Evolutionary conservation across 2,113 vertebrate genomes (phyloP), one percentile per base, ranked within the genome.

Genomic region (Marmota flaviventris): DNA sequence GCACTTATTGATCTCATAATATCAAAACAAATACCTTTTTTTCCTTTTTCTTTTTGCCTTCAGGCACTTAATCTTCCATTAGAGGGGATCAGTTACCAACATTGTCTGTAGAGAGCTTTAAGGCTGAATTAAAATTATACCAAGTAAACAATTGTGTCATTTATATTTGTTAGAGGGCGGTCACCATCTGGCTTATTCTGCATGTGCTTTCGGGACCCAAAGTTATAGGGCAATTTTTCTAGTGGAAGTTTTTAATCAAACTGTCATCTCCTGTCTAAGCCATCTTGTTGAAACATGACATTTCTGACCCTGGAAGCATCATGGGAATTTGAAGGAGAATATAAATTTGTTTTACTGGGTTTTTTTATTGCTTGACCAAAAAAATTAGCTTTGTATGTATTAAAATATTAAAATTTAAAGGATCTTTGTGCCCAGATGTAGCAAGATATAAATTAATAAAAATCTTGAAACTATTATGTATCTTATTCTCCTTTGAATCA

Each of bases 181-280:
- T 84, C 81, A 75, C 58, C 56, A 79, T 69, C 56, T 61, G 95
- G 42, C 18, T 2, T 25, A 42, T 27, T 16, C 17, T 53, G 42
- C 7, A 56, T 91, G 42, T 91, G 70, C 89, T 96, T 82, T 92
- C 88, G 84, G 76, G 85, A 92, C 53, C 34, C 16, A 45, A 45
- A 89, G 72, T 73, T 88, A 82, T 51, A 82, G 51, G 56, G n/a
- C 51, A 95, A 85, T 94, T 96, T 97, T 98, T 95, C 86, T 91
- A 75, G 90, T 78, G 84, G n/a, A 95, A 93, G 85, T 83, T 96
- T 97, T 97, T 97, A 91, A 97, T 95, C 92, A 95, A 94, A 91
- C 34, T 94, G 81, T 89, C 77, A 79, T 95, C 76, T 95, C 25
- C 51, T 94, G 81, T 90, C 90, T 5, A 67, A 95, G 67, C 56